A percentile compares a stretch with the other conserved stretches of the same genome.
phyloP scores from a whole-genome alignment of 2,797 vertebrate species.

The Lacerta agilis region DNA sequence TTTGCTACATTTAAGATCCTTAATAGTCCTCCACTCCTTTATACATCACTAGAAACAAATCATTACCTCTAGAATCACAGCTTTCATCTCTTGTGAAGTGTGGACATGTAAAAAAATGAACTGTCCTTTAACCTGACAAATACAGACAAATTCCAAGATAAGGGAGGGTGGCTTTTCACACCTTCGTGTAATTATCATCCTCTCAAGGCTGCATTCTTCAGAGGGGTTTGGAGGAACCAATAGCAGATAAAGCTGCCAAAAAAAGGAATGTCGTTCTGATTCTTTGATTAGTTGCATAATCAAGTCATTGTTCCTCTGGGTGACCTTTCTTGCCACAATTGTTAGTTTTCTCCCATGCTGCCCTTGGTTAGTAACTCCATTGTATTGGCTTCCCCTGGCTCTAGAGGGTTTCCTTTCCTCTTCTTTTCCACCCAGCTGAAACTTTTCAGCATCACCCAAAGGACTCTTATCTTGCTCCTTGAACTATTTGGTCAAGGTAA shows the following conservation, averaged over 20 bases:
- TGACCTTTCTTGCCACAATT: constrained; percentile 61
- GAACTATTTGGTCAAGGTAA: constrained; percentile 45
- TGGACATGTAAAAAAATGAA: constrained; percentile 23
- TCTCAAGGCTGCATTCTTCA: constrained; percentile 46
- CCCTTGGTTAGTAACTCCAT: constrained; percentile 7
- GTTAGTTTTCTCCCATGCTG: constrained; percentile 36
- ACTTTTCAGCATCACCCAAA: constrained; percentile 3
- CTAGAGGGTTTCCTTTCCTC: background rate
- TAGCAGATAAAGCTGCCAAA: constrained; percentile 29
- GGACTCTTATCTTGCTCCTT: constrained; percentile 15
- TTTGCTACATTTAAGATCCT: background rate
- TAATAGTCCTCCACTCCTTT: background rate
- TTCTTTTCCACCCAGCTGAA: constrained; percentile 23
- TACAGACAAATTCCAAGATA: background rate
- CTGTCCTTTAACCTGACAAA: constrained; percentile 33
- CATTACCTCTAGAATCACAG: background rate
- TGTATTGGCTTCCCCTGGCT: constrained; percentile 5
- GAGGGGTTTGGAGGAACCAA: constrained; percentile 20
- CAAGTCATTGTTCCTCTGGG: constrained; percentile 56
- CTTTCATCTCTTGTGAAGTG: background rate
- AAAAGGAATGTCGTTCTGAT: constrained; percentile 43
- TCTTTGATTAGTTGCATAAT: constrained; percentile 69
- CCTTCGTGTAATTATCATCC: constrained; percentile 16
- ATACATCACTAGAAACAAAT: background rate
- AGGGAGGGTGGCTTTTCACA: background rate